phyloP scores from a whole-genome alignment of 2,888 invertebrate genomes.

The Brassicogethes aeneus region DNA sequence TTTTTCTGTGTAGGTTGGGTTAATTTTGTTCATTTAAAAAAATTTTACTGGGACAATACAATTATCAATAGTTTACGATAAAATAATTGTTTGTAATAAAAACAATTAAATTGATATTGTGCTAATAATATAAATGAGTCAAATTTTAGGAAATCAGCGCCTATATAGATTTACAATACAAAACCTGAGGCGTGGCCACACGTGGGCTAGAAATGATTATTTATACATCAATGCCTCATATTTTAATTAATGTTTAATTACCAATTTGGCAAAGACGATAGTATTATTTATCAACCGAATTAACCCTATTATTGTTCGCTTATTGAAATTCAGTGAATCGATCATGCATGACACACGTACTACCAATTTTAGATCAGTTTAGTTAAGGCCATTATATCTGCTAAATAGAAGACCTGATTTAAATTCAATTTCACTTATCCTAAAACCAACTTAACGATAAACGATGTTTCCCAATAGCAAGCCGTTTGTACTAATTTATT shows the following conservation, averaged over 20 bases:
- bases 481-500: too few species aligned
- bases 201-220: neutral
- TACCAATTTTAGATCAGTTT: neutral
- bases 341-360: neutral
- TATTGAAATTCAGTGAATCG: conserved; percentile 1
- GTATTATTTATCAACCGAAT: neutral
- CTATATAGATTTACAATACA: neutral
- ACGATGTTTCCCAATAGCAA: too few species aligned
- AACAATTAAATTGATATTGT: too few species aligned
- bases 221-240: neutral
- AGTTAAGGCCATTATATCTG: neutral
- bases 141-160: neutral
- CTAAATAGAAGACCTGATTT: neutral
- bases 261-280: neutral
- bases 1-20: too few species aligned
- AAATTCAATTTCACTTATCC: neutral
- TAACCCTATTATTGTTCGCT: neutral
- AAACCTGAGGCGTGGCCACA: neutral
- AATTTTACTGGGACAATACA: too few species aligned
- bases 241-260: neutral
- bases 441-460: too few species aligned
- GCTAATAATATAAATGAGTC: too few species aligned
- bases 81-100: too few species aligned
- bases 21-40: too few species aligned
- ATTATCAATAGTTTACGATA: too few species aligned